A percentile compares a stretch with the other conserved stretches of the same genome.
Evolutionary conservation across 2,113 vertebrate species (phyloP).

Genomic region (Megalops atlanticus): DNA sequence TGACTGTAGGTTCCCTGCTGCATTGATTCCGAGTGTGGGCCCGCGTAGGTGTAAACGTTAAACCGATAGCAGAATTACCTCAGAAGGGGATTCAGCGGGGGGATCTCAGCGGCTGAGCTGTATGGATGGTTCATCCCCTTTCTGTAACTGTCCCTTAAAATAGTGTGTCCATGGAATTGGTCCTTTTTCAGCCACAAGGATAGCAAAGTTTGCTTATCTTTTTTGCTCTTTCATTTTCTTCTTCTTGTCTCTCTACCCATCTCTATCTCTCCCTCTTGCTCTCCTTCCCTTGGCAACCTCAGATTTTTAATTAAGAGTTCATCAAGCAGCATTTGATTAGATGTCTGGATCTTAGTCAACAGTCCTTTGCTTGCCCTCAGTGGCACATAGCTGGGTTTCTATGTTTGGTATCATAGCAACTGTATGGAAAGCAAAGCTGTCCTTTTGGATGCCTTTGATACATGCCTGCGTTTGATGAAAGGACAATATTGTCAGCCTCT

Average conservation of each 20-base stretch:
- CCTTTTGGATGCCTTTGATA: conserved; percentile 50
- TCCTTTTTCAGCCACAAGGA: conserved; percentile 20
- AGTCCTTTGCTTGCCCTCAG: conserved; percentile 40
- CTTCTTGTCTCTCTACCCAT: conserved; percentile 15
- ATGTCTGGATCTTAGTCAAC: conserved; percentile 41
- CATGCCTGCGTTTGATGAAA: conserved; percentile 57
- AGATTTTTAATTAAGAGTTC: conserved; percentile 44
- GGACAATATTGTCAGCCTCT: conserved; percentile 65
- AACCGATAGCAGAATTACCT: no score
- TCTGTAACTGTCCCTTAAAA: not conserved
- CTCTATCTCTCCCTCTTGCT: conserved; percentile 16
- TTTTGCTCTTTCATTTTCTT: not conserved
- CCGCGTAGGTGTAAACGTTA: not conserved
- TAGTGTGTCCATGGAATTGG: conserved; percentile 23
- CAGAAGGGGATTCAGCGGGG: not conserved
- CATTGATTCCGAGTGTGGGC: not conserved
- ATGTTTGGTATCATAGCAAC: conserved; percentile 64
- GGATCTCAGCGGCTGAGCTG: not conserved
- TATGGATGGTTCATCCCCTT: not conserved
- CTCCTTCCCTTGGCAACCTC: conserved; percentile 17
- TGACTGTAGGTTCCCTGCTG: not conserved
- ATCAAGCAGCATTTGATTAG: conserved; percentile 44
- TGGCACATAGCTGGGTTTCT: conserved; percentile 53
- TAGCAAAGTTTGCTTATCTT: conserved; percentile 6
- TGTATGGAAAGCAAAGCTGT: conserved; percentile 40